phyloP scores from a whole-genome alignment of 1,140 invertebrate genomes.

The Leguminivora glycinivorella region DNA sequence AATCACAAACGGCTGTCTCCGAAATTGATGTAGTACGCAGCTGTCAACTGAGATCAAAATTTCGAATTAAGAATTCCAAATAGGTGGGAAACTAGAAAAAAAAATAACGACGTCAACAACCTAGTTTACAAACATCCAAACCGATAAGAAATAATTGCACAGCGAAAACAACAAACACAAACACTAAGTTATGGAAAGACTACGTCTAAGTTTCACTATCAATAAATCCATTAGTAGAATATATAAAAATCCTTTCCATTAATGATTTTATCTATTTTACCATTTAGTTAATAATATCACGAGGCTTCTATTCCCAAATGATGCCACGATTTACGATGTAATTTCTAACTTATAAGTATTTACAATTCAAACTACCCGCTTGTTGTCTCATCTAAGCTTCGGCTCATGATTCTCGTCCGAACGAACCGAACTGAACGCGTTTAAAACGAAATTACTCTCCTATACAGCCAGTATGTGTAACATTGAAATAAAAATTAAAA shows the following conservation, averaged over 20 bases:
- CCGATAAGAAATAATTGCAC: constrained; percentile 65
- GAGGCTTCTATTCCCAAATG: constrained; percentile 69
- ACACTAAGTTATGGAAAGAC: constrained; percentile 66
- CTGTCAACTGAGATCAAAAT: constrained; percentile 74
- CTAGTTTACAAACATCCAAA: constrained; percentile 62
- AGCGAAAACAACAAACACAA: constrained; percentile 76
- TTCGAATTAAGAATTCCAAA: constrained; percentile 57
- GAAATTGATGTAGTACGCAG: constrained; percentile 66
- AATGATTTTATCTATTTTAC: constrained; percentile 75
- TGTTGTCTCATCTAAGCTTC: constrained; percentile 69
- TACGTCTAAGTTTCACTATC: constrained; percentile 75
- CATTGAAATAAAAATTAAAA: constrained; percentile 72
- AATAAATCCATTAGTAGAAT: constrained; percentile 77
- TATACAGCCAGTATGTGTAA: constrained; percentile 63
- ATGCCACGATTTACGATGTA: constrained; percentile 70
- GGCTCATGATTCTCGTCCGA: constrained; percentile 35
- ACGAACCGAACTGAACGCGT: constrained; percentile 45
- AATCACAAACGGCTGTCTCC: constrained; percentile 70
- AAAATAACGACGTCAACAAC: constrained; percentile 61
- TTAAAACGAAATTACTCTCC: constrained; percentile 33
- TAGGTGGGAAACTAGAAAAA: constrained; percentile 53
- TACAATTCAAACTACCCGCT: constrained; percentile 77
- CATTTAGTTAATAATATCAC: constrained; percentile 78
- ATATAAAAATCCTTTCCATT: constrained; percentile 78
- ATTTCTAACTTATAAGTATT: constrained; percentile 73